Evolutionary conservation across 2,797 vertebrate genomes (phyloP), one percentile per base, ranked within the genome.

Genomic region (Takifugu ocellatus): DNA sequence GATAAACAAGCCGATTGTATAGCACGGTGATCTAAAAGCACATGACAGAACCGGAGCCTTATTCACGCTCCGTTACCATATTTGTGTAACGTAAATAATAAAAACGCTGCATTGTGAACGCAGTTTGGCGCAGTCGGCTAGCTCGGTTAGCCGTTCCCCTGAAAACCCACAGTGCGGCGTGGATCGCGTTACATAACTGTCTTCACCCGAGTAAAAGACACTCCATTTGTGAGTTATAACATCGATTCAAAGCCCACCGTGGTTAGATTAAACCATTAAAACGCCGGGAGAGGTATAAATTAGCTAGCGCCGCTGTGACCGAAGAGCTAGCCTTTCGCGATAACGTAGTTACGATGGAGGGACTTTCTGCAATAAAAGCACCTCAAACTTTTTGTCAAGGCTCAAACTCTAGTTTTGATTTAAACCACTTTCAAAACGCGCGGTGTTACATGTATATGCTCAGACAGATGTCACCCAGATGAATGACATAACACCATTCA

Each of bases 151-250:
- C 64, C 25, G 62, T 56, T 47, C 15, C 51, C 44, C 33, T 26
- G 8, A 56, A 64, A 59, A 24, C 33, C 72, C 65, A 51, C 64
- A 47, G 71, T 56, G 75, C 21, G 54, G 65, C 58, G 51, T 44
- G 65, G 51, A 31, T 36, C 10, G 49, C 44, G 75, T 89, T 88
- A 83, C 84, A 64, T 86, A 89, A 88, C 59, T 17, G 59, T 61
- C 64, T 74, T 60, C 72, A 56, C 50, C 3, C 5, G 53, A 66
- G 65, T 54, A 75, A 65, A 63, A 9, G 44, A 79, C 71, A 66
- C 68, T 67, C 61, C 56, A 67, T 83, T 72, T 47, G 56, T 64
- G 43, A 69, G 74, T 58, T 25, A 58, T 61, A 47, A 64, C 36
- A 11, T 21, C 2, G 3, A 21, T 17, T 12, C 25, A 60, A 69